Conservation (phyloP, 2,888 invertebrate genomes). For the Barypeithes pellucidus region DNA sequence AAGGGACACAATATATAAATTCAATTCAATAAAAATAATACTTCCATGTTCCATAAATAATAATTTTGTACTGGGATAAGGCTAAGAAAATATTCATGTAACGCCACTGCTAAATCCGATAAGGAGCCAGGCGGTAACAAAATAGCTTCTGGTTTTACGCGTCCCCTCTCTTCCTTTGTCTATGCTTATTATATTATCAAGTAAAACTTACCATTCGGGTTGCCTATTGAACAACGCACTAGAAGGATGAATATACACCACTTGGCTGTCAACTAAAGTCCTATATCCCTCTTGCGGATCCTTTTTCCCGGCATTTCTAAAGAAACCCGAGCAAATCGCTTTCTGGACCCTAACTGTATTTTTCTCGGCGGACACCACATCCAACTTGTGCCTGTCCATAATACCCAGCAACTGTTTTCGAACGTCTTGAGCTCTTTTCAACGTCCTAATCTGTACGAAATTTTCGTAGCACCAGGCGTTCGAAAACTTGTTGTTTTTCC, state of each 20-base stretch:
- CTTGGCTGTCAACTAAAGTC: conserved; percentile 97
- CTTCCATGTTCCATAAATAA: no score
- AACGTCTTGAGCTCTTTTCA: conserved; percentile 98
- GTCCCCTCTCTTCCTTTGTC: no score
- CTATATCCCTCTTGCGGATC: conserved; percentile 99
- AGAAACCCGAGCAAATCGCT: conserved; percentile 98
- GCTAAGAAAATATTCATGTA: no score
- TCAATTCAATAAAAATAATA: no score
- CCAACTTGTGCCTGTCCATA: conserved; percentile 97
- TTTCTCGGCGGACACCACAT: conserved; percentile 97
- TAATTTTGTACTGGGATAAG: no score
- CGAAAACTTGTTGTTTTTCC: conserved; percentile 99
- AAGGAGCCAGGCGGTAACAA: no score
- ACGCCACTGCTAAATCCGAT: no score
- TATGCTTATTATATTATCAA: conserved; percentile 5
- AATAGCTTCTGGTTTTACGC: no score
- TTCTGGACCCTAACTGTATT: conserved; percentile 97
- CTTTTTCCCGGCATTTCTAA: conserved; percentile 98
- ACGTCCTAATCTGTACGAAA: conserved; percentile 96
- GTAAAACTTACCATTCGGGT: conserved; percentile 89
- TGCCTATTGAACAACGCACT: conserved; percentile 98
- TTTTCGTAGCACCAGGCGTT: conserved; percentile 99
- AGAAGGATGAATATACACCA: conserved; percentile 99
- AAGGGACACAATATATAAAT: no score
- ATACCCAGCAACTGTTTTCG: conserved; percentile 97